Evolutionary conservation across 2,888 invertebrate genomes (phyloP), one percentile per base, ranked within the genome.

Genomic region (Megalurothrips usitatus): DNA sequence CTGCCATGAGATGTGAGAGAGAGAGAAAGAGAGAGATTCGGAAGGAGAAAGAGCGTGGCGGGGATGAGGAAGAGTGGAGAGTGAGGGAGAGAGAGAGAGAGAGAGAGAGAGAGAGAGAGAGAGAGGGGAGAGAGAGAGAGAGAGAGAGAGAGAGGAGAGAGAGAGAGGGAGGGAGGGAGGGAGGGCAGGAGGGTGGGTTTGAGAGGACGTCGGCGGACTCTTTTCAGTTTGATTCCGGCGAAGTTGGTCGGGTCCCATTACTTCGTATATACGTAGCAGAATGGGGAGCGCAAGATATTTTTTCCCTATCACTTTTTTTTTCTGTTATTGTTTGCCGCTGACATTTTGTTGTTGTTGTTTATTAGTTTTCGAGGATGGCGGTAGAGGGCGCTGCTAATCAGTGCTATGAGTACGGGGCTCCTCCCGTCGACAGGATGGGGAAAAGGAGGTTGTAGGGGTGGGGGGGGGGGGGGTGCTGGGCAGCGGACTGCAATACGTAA

Each of bases 391-490:
- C 34, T 43, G 34, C 78, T 75, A 75, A 75, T 75, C 68, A 75
- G 26, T 26, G 23, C 10, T 75, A 12, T 26, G 12, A 23, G 26
- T 26, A 75, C 23, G 34, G 34, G 34, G 68, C n/a, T 6, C 2
- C 58, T 4, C 14, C 17, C 3, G 34, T 43, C 34, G 34, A 43
- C 34, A 43, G 34, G 34, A 23, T 23, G 68, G 17, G 63, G 68
- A 26, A 26, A 11, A 23, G n/a, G 68, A 23, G 23, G 68, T 68
- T 23, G 63, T 49, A 11, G 63, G 4, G 9, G n/a, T 17, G 23
- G 68, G 49, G 82, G 79, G 81, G 79, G 81, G 68, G 81, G 81
- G 79, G 79, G 52, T 19, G 81, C 80, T 43, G 80, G 81, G 58
- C 17, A 17, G 80, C 80, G 80, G 78, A 80, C 79, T 63, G 80